Base-by-base conservation (phyloP, 2,113 vertebrate genomes). In the Eleginops maclovinus region DNA sequence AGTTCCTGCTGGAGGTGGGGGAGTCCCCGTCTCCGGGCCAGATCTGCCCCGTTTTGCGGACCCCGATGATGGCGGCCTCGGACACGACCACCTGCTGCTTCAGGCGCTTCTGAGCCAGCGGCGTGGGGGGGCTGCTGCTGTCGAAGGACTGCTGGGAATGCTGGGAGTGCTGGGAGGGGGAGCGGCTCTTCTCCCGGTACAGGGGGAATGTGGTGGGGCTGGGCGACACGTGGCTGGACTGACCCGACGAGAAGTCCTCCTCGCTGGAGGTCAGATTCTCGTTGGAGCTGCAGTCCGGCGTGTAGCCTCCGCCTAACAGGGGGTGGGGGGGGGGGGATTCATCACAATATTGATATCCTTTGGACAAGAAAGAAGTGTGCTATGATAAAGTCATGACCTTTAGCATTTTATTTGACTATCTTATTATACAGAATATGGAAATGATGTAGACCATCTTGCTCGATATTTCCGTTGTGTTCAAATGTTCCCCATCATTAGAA, bases 231-330 rank as follows among this genome's bases (percentile, higher is more conserved):
- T 97, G 97, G 83, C 97, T 97, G 47, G 98, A 99, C 91, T 95
- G 98, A 43, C 97, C 96, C 0, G 98, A 99, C 59, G 98, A 99
- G 92, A 98, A 97, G 87, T 99, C 98, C 69, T 99, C 98, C 92
- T 99, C 98, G 2, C 98, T 99, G 83, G 98, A 99, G 0, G 98
- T 99, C 72, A 99, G 91, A 93, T 99, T 99, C 92, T 99, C 98
- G 3, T 99, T 99, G 85, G 98, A 99, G 94, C 98, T 99, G 92
- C 98, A 99, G 86, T 99, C 98, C 0, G 98, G 98, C 0, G 97
- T 99, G 93, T 99, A 99, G 22, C 97, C 97, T 10, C 97, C 97
- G 12, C 96, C 97, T 0, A 94, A 93, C 31, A 1, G 31, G 31
- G 31, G n/a, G n/a, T n/a, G n/a, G 31, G 31, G 31, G 31, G 31